Percentiles rank a stretch among this genome's conserved stretches.
phyloP scores from a whole-genome alignment of 2,113 vertebrate genomes.

The Nesogale talazaci region DNA sequence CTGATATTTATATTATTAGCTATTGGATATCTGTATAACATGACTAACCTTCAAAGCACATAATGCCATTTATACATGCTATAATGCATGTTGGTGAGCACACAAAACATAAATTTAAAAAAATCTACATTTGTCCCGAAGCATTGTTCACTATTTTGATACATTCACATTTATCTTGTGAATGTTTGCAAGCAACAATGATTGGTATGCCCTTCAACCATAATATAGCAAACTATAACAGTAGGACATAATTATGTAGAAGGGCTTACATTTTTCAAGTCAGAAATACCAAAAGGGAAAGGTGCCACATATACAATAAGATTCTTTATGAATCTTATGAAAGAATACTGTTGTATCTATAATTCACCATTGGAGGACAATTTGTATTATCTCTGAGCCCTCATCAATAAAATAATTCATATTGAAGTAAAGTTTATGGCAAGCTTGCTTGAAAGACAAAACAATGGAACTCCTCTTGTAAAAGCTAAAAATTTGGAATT shows the following conservation, averaged over 20 bases:
- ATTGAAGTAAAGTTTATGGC: neutral
- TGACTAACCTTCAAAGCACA: slow-evolving; percentile 40
- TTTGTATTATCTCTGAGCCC: neutral
- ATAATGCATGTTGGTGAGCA: neutral
- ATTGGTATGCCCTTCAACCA: slow-evolving; percentile 8
- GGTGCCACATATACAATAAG: neutral
- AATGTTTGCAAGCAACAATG: slow-evolving; percentile 30
- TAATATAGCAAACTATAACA: slow-evolving; percentile 14
- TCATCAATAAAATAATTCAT: neutral
- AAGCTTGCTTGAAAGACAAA: slow-evolving; percentile 16
- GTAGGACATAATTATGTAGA: slow-evolving; percentile 24
- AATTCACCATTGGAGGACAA: neutral
- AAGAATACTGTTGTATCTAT: neutral
- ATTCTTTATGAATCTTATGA: slow-evolving; percentile 19
- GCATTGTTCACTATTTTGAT: slow-evolving; percentile 41
- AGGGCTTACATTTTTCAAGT: slow-evolving; percentile 27
- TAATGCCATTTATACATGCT: neutral
- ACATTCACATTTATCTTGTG: slow-evolving; percentile 5
- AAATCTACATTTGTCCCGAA: slow-evolving; percentile 29
- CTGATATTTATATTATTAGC: neutral
- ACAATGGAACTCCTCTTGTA: neutral
- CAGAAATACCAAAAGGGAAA: neutral
- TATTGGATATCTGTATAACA: neutral
- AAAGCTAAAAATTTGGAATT: slow-evolving; percentile 2
- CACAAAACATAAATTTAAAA: slow-evolving; percentile 4